Evolutionary conservation across 53 echinoderm and acorn worm genomes (phyloP).

Genomic region (Crossaster papposus): DNA sequence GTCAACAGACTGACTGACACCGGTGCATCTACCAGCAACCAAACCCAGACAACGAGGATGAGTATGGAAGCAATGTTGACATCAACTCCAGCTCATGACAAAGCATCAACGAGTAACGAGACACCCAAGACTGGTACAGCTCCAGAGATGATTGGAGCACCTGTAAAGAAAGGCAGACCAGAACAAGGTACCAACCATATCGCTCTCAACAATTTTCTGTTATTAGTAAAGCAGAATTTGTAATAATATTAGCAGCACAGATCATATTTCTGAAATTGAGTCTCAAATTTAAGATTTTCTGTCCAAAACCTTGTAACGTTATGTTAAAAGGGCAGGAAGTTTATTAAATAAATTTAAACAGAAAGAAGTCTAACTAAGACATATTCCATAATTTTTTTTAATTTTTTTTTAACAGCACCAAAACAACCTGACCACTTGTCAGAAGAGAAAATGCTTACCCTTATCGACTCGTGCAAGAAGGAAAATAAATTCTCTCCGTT

Average conservation of each 20-base stretch:
- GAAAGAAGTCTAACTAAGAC: background rate
- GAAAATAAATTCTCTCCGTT: conserved; percentile 78
- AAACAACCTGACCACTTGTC: conserved; percentile 76
- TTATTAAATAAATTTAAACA: background rate
- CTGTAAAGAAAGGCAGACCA: conserved; percentile 51
- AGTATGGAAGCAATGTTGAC: background rate
- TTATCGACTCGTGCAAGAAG: conserved; percentile 74
- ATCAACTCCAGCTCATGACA: background rate
- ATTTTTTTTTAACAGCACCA: conserved; percentile 52
- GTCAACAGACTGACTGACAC: background rate
- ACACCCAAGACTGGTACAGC: conserved; percentile 12
- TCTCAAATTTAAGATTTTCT: too few species aligned
- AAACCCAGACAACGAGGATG: background rate
- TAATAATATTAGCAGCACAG: background rate
- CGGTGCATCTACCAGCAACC: conserved; percentile 7
- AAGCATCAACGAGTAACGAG: conserved; percentile 30
- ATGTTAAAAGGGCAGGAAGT: too few species aligned
- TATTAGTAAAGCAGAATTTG: background rate
- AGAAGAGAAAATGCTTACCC: conserved; percentile 70
- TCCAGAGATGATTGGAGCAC: conserved; percentile 22
- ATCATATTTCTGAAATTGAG: too few species aligned
- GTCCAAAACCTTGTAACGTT: too few species aligned
- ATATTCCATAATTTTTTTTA: background rate
- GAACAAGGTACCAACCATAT: conserved; percentile 47
- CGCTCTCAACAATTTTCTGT: background rate